Conservation (phyloP, 2,888 invertebrate species). For the Pyrgus malvae region DNA sequence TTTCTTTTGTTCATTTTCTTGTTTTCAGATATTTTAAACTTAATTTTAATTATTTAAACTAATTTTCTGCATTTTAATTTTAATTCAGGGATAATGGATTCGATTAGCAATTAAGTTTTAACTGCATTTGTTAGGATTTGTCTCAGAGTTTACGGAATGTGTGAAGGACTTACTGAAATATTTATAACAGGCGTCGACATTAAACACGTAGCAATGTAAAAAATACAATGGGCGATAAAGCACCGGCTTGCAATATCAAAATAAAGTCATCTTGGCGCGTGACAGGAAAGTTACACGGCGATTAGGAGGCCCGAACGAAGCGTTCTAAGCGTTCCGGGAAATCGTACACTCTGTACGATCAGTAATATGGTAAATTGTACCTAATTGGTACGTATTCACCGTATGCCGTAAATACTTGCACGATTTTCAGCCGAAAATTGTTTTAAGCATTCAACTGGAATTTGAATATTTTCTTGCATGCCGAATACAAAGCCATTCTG, state of each 20-base stretch:
- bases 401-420: constrained; percentile 40
- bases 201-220: constrained; percentile 54
- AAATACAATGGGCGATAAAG: constrained; percentile 69
- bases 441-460: too few relatives aligned
- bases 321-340: constrained; percentile 57
- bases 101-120: too few relatives aligned
- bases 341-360: constrained; percentile 14
- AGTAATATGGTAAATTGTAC: background rate
- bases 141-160: too few relatives aligned
- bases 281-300: constrained; percentile 51
- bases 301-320: constrained; percentile 36
- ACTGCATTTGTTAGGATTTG: too few relatives aligned
- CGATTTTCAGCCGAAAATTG: constrained; percentile 21
- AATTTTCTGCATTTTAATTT: too few relatives aligned
- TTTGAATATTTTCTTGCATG: too few relatives aligned
- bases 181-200: constrained; percentile 43
- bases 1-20: too few relatives aligned
- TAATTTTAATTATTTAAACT: too few relatives aligned
- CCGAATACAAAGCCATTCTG: too few relatives aligned
- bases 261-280: constrained; percentile 72
- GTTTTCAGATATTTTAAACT: too few relatives aligned
- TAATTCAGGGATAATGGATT: too few relatives aligned
- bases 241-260: constrained; percentile 69
- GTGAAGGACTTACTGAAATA: constrained; percentile 44
- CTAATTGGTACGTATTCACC: background rate